Conservation (phyloP, 1,140 invertebrate species). For the Anoplophora glabripennis region DNA sequence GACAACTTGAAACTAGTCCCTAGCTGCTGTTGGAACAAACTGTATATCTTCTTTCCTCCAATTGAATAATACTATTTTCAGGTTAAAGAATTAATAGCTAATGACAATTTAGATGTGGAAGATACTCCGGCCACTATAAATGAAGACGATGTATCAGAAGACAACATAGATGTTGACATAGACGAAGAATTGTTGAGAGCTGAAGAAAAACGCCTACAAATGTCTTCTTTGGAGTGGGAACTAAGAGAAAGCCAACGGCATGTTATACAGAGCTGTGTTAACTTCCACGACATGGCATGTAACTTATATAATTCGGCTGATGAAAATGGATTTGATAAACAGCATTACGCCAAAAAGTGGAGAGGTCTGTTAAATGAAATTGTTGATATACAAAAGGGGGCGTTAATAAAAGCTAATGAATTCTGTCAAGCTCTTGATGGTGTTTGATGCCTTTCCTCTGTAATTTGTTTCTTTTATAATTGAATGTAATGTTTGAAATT, state of each 20-base stretch:
- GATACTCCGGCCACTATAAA: conserved; percentile 4
- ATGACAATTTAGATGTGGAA: conserved; percentile 52
- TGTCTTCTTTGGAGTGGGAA: conserved; percentile 34
- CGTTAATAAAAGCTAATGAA: conserved; percentile 35
- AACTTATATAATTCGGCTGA: conserved; percentile 37
- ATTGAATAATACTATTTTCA: background rate
- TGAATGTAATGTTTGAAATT: too few species aligned
- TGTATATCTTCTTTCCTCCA: too few species aligned
- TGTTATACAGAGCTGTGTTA: conserved; percentile 41
- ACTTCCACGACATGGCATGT: conserved; percentile 42
- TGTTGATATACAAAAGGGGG: conserved; percentile 39
- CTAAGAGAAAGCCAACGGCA: conserved; percentile 37
- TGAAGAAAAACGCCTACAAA: conserved; percentile 27
- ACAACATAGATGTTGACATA: conserved; percentile 24
- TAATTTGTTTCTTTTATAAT: too few species aligned
- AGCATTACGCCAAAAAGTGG: conserved; percentile 37
- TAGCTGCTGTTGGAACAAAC: too few species aligned
- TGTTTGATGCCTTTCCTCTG: background rate
- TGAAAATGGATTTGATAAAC: conserved; percentile 32
- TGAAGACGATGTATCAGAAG: conserved; percentile 24
- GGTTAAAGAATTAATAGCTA: conserved; percentile 82
- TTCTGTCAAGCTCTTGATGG: conserved; percentile 27
- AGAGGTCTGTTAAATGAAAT: conserved; percentile 39
- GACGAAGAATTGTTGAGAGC: conserved; percentile 30
- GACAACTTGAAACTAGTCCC: too few species aligned